phyloP scores from a whole-genome alignment of 1,140 invertebrate genomes.

The Drosophila mayri region DNA sequence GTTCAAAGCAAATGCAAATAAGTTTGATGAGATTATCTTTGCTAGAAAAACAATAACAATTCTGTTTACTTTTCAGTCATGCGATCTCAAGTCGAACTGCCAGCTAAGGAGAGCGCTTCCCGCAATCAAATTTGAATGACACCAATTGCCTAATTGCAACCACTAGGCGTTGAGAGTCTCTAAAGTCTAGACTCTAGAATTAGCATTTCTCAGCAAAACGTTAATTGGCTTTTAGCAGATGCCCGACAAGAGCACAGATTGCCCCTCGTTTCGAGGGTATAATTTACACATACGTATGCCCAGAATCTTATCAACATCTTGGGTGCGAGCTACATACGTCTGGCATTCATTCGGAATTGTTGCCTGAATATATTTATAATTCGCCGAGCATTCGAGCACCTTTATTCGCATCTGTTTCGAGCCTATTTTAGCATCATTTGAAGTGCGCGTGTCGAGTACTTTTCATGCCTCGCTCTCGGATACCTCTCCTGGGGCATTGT shows the following conservation, averaged over 20 bases:
- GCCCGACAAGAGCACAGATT: neutral
- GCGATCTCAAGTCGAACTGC: constrained; percentile 1
- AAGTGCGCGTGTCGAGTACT: constrained; percentile 33
- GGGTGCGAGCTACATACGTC: neutral
- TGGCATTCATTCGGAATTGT: constrained; percentile 14
- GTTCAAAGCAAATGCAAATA: constrained; percentile 11
- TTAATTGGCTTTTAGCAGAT: constrained; percentile 30
- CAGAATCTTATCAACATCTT: constrained; percentile 29
- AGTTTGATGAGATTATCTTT: neutral
- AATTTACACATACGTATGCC: constrained; percentile 9
- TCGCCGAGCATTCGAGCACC: constrained; percentile 27
- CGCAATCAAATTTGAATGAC: constrained; percentile 17
- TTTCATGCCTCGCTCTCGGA: neutral
- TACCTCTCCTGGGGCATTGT: neutral
- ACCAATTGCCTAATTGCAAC: constrained; percentile 28
- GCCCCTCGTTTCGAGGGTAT: constrained; percentile 6
- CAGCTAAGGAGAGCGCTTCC: neutral
- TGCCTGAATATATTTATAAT: constrained; percentile 23
- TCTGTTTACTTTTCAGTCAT: neutral
- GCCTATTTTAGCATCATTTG: constrained; percentile 25
- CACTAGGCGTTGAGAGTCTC: neutral
- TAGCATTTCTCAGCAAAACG: constrained; percentile 1
- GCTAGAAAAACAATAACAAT: neutral
- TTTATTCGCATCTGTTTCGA: constrained; percentile 29
- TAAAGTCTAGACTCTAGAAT: constrained; percentile 9